Evolutionary conservation across 2,113 vertebrate species (phyloP), one percentile per base, ranked within the genome.

Genomic region (Microcebus murinus): DNA sequence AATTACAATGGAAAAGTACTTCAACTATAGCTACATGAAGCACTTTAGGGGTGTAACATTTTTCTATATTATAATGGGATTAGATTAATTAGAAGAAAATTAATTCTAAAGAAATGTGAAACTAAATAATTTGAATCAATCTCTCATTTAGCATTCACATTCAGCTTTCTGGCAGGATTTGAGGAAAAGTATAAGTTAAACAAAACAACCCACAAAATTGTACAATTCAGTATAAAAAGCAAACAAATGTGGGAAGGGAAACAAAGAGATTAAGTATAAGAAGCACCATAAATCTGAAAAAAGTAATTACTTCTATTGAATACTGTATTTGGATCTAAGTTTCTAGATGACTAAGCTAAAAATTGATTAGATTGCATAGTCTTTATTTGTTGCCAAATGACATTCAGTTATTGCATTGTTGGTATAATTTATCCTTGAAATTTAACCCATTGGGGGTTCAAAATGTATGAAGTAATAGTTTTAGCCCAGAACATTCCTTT

Each of bases 121-220:
- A 88, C 63, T 39, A 82, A 76, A 71, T 65, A 31, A 80, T 77
- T 93, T 86, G 70, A 91, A 86, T 93, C 87, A 91, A 91, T 82
- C 79, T 48, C 45, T 87, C 48, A 73, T 82, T 96, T 85, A 88
- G n/a, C 7, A 0, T 63, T 8, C 48, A 25, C n/a, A 61, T 81
- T 87, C 67, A 90, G 17, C 36, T 92, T 87, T 87, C 55, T 21
- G 84, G 76, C 45, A 96, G 86, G 74, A 87, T 94, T 92, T 74
- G 57, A 98, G 87, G 52, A 76, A 90, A 96, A 95, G 92, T 96
- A 45, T 83, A 95, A 81, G 71, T 70, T 95, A 91, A 94, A 95
- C 76, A 96, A 89, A 97, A 94, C 87, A 96, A 57, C 61, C n/a
- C 70, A 92, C 27, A 59, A 34, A 97, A 71, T 61, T 83, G 71